Percentiles rank a stretch among this genome's conserved stretches.
Evolutionary conservation across 64 coral and sea anemone species (phyloP).

Genomic region (Pocillopora damicornis): DNA sequence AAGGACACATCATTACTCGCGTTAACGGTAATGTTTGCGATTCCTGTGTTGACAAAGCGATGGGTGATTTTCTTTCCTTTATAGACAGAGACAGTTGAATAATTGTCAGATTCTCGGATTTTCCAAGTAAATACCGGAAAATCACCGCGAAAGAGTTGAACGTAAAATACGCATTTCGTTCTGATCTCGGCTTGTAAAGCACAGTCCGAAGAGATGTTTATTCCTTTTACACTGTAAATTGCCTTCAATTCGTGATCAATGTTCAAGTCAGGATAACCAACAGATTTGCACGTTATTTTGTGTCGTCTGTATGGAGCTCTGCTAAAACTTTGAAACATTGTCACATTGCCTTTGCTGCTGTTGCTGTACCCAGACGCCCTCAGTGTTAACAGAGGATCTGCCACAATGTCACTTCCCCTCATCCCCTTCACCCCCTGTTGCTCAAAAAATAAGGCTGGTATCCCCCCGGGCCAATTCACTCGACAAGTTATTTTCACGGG

Average conservation of each 20-base stretch:
- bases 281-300: background rate
- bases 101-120: background rate
- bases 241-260: background rate
- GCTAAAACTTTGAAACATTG: background rate
- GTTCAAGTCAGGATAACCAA: slow-evolving; percentile 16
- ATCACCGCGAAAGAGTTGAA: background rate
- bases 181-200: background rate
- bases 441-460: slow-evolving; percentile 7
- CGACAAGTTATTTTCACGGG: background rate
- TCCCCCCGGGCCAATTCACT: slow-evolving; percentile 11
- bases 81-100: background rate
- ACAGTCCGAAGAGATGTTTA: background rate
- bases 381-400: background rate
- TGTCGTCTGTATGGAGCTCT: background rate
- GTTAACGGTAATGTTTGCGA: slow-evolving; percentile 5
- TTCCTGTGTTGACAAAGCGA: background rate
- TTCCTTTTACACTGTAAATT: background rate
- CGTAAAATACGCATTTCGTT: background rate
- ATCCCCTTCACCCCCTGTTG: background rate
- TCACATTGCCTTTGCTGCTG: background rate
- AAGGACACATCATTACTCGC: slow-evolving; percentile 11
- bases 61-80: background rate
- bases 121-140: background rate
- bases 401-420: slow-evolving; percentile 22
- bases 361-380: background rate